Evolutionary conservation across 2,113 vertebrate species (phyloP).

Genomic region (Salvator merianae): DNA sequence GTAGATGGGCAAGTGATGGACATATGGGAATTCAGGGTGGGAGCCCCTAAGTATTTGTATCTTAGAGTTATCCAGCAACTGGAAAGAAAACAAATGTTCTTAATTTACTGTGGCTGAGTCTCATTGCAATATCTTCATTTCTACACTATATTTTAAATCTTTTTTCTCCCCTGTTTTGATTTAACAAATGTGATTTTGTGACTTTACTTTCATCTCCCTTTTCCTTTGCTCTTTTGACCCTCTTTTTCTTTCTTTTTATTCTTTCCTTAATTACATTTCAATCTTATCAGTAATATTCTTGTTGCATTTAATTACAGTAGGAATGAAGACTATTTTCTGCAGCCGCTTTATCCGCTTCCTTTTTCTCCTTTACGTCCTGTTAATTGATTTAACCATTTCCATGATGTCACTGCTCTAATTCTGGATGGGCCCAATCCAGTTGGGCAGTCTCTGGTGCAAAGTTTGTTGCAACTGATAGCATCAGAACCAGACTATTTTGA

Average conservation of each 20-base stretch:
- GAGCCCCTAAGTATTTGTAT: slow-evolving; percentile 6
- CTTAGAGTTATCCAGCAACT: slow-evolving; percentile 37
- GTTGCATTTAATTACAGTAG: slow-evolving; percentile 71
- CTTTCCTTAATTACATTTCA: slow-evolving; percentile 72
- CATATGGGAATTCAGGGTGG: slow-evolving; percentile 1
- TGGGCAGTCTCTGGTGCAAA: not conserved
- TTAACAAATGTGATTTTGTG: slow-evolving; percentile 68
- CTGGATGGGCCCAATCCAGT: slow-evolving; percentile 9
- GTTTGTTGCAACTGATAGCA: not conserved
- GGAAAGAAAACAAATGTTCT: slow-evolving; percentile 36
- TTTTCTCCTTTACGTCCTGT: slow-evolving; percentile 63
- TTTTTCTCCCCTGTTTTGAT: slow-evolving; percentile 41
- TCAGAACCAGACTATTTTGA: not conserved
- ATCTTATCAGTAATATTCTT: slow-evolving; percentile 72
- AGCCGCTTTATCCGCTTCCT: slow-evolving; percentile 56
- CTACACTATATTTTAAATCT: slow-evolving; percentile 46
- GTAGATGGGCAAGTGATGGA: not conserved
- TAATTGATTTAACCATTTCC: slow-evolving; percentile 73
- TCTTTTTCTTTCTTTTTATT: slow-evolving; percentile 60
- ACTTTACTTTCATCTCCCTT: slow-evolving; percentile 67
- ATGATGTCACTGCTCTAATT: slow-evolving; percentile 64
- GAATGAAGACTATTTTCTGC: slow-evolving; percentile 60
- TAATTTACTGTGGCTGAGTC: slow-evolving; percentile 34
- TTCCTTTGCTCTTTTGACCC: slow-evolving; percentile 58
- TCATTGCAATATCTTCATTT: slow-evolving; percentile 56